phyloP scores from a whole-genome alignment of 2,888 invertebrate species.

The Tryphoninae sp. region DNA sequence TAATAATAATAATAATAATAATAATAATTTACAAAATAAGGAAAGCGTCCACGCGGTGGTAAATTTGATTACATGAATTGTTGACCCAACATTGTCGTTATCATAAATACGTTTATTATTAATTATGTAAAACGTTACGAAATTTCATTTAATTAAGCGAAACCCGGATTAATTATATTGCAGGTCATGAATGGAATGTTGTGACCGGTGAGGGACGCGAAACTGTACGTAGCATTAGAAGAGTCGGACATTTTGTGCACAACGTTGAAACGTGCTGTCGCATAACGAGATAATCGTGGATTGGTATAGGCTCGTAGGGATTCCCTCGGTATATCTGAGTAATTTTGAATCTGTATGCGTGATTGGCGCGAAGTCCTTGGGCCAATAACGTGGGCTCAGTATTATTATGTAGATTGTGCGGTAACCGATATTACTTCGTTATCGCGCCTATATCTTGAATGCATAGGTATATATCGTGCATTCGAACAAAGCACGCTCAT shows the following conservation, averaged over 20 bases:
- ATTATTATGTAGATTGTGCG: conserved; percentile 81
- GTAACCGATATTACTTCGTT: conserved; percentile 80
- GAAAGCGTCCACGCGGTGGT: no score
- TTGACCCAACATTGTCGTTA: no score
- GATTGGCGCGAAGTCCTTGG: conserved; percentile 74
- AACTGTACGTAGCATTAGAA: neutral
- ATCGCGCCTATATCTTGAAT: conserved; percentile 78
- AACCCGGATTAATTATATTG: neutral
- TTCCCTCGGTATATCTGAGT: conserved; percentile 65
- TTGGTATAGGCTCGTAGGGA: conserved; percentile 17
- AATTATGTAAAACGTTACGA: no score
- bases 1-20: no score
- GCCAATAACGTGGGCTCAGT: conserved; percentile 75
- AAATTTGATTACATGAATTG: no score
- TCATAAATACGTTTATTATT: no score
- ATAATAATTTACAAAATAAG: no score
- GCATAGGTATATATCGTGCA: conserved; percentile 42
- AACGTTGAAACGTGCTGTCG: conserved; percentile 35
- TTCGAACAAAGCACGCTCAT: no score
- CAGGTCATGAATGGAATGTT: neutral
- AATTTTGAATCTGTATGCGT: conserved; percentile 81
- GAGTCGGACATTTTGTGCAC: neutral
- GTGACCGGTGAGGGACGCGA: neutral
- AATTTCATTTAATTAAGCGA: neutral
- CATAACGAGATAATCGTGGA: conserved; percentile 18